A percentile compares a stretch with the other conserved stretches of the same genome.
Conservation (phyloP, 2,888 invertebrate species). For the Colostygia pectinataria region DNA sequence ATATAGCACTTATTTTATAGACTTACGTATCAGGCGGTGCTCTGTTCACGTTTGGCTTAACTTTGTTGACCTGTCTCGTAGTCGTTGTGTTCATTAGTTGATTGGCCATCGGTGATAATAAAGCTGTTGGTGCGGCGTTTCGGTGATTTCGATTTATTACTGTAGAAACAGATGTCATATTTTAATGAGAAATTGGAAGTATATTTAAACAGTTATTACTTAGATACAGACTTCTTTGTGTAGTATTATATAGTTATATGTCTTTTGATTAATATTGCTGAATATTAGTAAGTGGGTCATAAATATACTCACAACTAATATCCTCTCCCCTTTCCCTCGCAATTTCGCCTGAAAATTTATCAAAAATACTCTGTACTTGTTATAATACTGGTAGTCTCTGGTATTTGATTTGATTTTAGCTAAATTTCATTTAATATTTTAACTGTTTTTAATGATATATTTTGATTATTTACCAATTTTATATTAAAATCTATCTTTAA, state of each 20-base stretch:
- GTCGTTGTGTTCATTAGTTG: constrained; percentile 88
- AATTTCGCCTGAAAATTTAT: constrained; percentile 86
- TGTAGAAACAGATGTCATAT: constrained; percentile 49
- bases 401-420: constrained; percentile 16
- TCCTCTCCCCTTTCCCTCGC: constrained; percentile 89
- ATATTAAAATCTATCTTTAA: neutral
- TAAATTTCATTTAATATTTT: constrained; percentile 3
- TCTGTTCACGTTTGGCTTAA: constrained; percentile 93
- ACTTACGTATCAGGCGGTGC: constrained; percentile 88
- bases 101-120: constrained; percentile 85
- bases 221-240: too few relatives aligned
- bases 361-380: constrained; percentile 30
- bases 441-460: constrained; percentile 9
- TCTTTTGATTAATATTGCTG: too few relatives aligned
- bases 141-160: constrained; percentile 92
- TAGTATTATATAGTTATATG: too few relatives aligned
- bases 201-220: too few relatives aligned
- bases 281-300: neutral
- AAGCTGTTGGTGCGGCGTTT: constrained; percentile 86
- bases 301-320: constrained; percentile 87
- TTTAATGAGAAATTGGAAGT: neutral
- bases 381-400: neutral
- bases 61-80: constrained; percentile 93
- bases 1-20: too few relatives aligned
- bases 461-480: too few relatives aligned